Percentiles rank a stretch among this genome's conserved stretches.
phyloP scores from a whole-genome alignment of 23 tunicate genomes.

The Corella eumyota region DNA sequence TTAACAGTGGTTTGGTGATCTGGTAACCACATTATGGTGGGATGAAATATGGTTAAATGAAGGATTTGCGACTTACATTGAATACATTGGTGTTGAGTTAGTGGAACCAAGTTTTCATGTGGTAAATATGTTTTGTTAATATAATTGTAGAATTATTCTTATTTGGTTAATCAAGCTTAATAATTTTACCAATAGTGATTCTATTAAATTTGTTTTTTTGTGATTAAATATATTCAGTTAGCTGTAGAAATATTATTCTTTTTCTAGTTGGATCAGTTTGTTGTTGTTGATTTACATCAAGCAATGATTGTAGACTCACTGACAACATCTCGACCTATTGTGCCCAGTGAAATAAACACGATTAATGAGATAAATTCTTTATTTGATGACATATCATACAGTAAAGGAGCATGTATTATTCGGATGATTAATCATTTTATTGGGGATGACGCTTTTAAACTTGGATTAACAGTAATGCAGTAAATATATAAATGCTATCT shows the following conservation, averaged over 20 bases:
- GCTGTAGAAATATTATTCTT: no score
- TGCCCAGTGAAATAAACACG: conserved; percentile 17
- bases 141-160: no score
- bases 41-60: conserved; percentile 80
- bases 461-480: conserved; percentile 27
- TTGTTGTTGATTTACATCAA: conserved; percentile 30
- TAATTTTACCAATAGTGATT: background rate
- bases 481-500: background rate
- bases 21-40: conserved; percentile 74
- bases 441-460: conserved; percentile 44
- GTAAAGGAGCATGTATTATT: conserved; percentile 63
- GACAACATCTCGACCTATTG: conserved; percentile 65
- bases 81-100: conserved; percentile 21
- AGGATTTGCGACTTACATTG: conserved; percentile 61
- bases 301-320: conserved; percentile 52
- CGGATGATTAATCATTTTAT: conserved; percentile 49
- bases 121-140: no score
- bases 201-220: no score
- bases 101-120: conserved; percentile 42
- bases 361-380: conserved; percentile 23
- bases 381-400: conserved; percentile 53
- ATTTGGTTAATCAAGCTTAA: background rate
- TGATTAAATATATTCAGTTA: no score
- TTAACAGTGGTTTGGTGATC: conserved; percentile 70
- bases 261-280: conserved; percentile 39